Evolutionary conservation across 2,113 vertebrate genomes (phyloP).

Genomic region (Hiodon alosoides): DNA sequence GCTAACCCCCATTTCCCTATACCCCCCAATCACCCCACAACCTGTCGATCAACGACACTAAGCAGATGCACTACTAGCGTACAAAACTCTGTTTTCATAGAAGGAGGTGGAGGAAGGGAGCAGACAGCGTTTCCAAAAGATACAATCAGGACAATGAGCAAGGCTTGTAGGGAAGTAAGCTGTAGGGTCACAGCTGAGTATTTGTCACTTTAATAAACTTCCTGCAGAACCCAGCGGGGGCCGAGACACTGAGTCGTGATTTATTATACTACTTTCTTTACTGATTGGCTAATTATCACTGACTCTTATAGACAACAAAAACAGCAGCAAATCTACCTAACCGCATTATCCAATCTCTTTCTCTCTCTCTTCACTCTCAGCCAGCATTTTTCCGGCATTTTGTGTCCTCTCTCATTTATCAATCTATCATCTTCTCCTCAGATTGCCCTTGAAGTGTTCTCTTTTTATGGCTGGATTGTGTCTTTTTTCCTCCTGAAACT

Average conservation of each 20-base stretch:
- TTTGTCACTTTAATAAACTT: slow-evolving; percentile 98
- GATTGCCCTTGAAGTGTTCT: background rate
- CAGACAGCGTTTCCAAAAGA: slow-evolving; percentile 74
- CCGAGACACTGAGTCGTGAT: slow-evolving; percentile 99
- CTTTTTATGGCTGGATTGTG: too few relatives aligned
- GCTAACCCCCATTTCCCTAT: slow-evolving; percentile 59
- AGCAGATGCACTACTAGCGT: slow-evolving; percentile 23
- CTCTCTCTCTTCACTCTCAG: slow-evolving; percentile 16
- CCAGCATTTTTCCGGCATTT: slow-evolving; percentile 5
- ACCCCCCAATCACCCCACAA: slow-evolving; percentile 49
- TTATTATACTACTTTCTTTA: slow-evolving; percentile 99
- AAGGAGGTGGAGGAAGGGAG: slow-evolving; percentile 47
- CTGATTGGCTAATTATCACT: slow-evolving; percentile 99
- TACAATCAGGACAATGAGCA: slow-evolving; percentile 85
- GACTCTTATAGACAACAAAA: slow-evolving; percentile 92
- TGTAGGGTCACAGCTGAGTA: slow-evolving; percentile 94
- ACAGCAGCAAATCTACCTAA: slow-evolving; percentile 56
- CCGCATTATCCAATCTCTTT: slow-evolving; percentile 34
- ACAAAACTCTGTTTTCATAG: slow-evolving; percentile 26
- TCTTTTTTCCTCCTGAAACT: too few relatives aligned
- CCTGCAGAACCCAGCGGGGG: slow-evolving; percentile 96
- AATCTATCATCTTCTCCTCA: background rate
- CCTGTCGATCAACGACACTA: slow-evolving; percentile 88
- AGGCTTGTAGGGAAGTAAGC: slow-evolving; percentile 92
- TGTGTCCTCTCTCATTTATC: background rate